These are phyloP conservation scores for Euwallacea similis DNA, from an alignment of 1,140 invertebrate genomes.

Conservation along the genomic window DNA sequence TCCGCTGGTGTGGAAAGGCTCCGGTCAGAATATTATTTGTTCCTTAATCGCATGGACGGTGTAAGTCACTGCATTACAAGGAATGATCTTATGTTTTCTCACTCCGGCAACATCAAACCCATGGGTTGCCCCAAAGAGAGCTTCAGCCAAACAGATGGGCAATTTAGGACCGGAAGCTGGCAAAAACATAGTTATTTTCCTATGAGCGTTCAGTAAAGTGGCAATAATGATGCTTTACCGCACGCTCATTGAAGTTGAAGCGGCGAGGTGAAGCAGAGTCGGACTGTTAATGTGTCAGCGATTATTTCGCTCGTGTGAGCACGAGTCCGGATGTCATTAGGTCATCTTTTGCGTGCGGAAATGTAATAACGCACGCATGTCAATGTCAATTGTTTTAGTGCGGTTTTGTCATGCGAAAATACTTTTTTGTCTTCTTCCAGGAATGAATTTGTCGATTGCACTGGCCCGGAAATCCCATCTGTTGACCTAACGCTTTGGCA, in stretches of 20 bases:
- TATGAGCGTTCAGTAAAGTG: neutral
- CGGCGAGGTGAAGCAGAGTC: too few relatives aligned
- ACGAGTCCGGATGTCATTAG: too few relatives aligned
- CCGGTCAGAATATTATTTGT: too few relatives aligned
- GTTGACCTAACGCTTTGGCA: constrained; percentile 57
- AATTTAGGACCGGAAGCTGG: neutral
- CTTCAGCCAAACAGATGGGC: neutral
- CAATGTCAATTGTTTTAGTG: too few relatives aligned
- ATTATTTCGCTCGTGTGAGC: too few relatives aligned
- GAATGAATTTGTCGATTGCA: constrained; percentile 59
- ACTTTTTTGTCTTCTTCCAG: constrained; percentile 51
- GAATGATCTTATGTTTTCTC: neutral
- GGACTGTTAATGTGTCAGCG: too few relatives aligned
- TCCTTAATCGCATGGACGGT: neutral
- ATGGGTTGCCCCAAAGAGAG: neutral
- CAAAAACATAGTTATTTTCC: neutral
- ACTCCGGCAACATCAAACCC: neutral
- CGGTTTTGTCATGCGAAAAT: too few relatives aligned
- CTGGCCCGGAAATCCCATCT: constrained; percentile 55
- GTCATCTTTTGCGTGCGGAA: too few relatives aligned
- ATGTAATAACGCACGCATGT: too few relatives aligned
- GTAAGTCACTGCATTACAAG: neutral
- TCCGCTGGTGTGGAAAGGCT: too few relatives aligned
- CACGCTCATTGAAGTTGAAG: too few relatives aligned
- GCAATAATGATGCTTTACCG: constrained; percentile 22